Base-by-base conservation (phyloP, 2,888 invertebrate genomes). In the Trachelus troglodyta region DNA sequence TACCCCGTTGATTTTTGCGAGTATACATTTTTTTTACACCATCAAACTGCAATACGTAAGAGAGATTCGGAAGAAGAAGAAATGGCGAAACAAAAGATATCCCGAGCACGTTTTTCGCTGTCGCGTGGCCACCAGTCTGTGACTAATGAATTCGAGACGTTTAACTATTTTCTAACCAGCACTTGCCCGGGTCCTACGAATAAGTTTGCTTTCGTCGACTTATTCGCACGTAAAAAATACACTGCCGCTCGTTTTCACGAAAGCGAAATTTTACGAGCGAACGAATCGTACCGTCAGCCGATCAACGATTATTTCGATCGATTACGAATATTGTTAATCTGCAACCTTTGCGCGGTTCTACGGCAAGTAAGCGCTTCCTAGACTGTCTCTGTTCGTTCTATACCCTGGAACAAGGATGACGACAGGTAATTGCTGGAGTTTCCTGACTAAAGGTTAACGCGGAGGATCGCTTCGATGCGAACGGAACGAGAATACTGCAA, bases 371-470 rank as follows among this genome's bases (percentile, higher is more conserved):
- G 2, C 23, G 56, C 23, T 56, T 56, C 56, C 56, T 23, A 23
- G 56, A 56, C 23, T 23, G 56, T 56, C 56, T 23, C 56, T 23
- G 6, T 56, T 56, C 56, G 56, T 23, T 23, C 56, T 23, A 56
- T 56, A 23, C 6, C 56, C 56, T 23, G 1, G 76, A 74, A 82
- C 75, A 79, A 75, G 79, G 80, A 80, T 76, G 56, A 30, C 23
- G 71, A 11, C 71, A 15, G 15, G 30, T 71, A 71, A 34, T 33
- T 23, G 15, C 12, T 15, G 15, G 30, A 74, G 74, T 35, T 74
- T 74, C 74, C 74, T 74, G 79, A 77, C 40, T 80, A 85, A 84
- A 85, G 84, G 85, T 85, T 81, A 85, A 76, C 79, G 82, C 69
- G 77, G 78, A 76, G 81, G 75, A 74, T 74, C 79, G 69, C 78